Percentiles rank a stretch among this genome's conserved stretches.
phyloP scores from a whole-genome alignment of 2,888 invertebrate species.

The Noctua janthe region DNA sequence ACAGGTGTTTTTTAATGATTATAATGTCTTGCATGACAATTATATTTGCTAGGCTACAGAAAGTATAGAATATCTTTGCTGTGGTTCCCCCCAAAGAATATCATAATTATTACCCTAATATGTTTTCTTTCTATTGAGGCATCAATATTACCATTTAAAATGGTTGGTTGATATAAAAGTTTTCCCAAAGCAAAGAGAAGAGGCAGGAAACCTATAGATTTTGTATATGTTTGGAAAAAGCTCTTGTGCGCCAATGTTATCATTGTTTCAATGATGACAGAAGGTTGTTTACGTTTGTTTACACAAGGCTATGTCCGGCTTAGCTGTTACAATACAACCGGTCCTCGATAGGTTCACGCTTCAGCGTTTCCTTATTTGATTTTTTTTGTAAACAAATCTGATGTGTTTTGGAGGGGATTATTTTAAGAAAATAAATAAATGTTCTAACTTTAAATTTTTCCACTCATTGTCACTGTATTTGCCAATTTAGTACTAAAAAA shows the following conservation, averaged over 20 bases:
- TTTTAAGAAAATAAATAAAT: neutral
- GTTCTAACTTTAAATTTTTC: neutral
- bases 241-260: neutral
- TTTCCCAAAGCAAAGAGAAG: neutral
- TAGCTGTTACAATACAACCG: neutral
- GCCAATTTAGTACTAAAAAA: neutral
- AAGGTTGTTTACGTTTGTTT: constrained; percentile 9
- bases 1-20: neutral
- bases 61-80: neutral
- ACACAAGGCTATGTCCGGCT: constrained; percentile 1
- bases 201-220: neutral
- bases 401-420: neutral
- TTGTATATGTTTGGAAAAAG: neutral
- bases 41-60: neutral
- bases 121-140: neutral
- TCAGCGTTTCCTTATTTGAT: neutral
- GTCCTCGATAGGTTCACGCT: neutral
- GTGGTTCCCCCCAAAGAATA: neutral
- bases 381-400: neutral
- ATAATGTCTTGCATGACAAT: constrained; percentile 5
- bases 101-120: neutral
- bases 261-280: neutral
- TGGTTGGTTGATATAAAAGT: neutral
- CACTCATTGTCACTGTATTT: neutral
- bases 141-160: neutral